Base-by-base conservation (phyloP, 2,113 vertebrate species). In the Leucopsar rothschildi region DNA sequence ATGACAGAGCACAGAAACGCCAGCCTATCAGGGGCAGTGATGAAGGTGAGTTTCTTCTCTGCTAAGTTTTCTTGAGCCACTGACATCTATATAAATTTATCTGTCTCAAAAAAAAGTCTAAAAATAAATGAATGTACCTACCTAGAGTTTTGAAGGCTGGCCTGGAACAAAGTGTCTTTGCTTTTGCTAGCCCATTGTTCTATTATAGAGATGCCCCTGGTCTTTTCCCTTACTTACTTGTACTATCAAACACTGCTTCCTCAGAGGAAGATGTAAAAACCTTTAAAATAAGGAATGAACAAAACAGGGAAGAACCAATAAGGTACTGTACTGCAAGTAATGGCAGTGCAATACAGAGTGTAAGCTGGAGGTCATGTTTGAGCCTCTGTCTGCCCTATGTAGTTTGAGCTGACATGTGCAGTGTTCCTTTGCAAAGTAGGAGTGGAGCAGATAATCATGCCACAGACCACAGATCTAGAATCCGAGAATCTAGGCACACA, bases 1-100 rank as follows among this genome's bases (percentile, higher is more conserved):
- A 99, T 39, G 99, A 99, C 90, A 98, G 98, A 96, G 97, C 98
- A 56, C 99, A 99, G 96, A 99, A 99, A 92, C 98, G 98, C 42
- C 99, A 99, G 94, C 98, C 99, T 20, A 99, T 99, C 96, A 98
- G 97, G 44, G 98, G 98, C 81, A 98, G 97, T 1, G 99, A 99
- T 66, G 99, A 99, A 98, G 98, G 99, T 99, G 96, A 98, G 98
- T 97, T 59, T n/a, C 55, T 88, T 73, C 66, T 79, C 59, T 65
- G 60, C 17, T 29, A 18, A n/a, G 44, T 59, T 92, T 71, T 88
- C 40, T 64, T 77, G 72, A 81, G 42, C 31, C 49, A 44, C 28
- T 75, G 56, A 61, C 8, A 81, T 79, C 45, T 71, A 17, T 13
- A 12, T 64, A 56, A 68, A 86, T 78, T 61, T 66, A 6, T 68